These are phyloP conservation scores for Pissodes strobi DNA, from an alignment of 1,140 invertebrate species.

Conservation along the genomic window DNA sequence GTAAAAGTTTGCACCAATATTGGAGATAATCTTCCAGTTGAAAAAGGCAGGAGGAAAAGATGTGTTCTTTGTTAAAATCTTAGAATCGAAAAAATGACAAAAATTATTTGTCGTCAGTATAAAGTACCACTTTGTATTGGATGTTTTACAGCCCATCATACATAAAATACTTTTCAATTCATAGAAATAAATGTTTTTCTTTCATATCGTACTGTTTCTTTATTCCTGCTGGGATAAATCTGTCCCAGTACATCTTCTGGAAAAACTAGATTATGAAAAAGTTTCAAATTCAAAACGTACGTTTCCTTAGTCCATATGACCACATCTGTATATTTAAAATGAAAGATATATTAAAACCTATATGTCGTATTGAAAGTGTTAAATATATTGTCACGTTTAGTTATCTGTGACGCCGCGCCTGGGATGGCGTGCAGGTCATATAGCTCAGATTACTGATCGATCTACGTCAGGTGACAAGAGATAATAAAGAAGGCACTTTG, in stretches of 20 bases:
- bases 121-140: no score
- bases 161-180: neutral
- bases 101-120: neutral
- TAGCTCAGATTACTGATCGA: no score
- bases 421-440: no score
- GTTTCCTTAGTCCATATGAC: no score
- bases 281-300: neutral
- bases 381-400: no score
- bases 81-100: neutral
- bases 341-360: no score
- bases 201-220: conserved; percentile 15
- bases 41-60: neutral
- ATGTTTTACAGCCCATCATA: neutral
- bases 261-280: no score
- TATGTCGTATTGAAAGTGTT: no score
- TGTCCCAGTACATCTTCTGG: neutral
- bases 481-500: no score
- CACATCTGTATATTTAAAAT: no score
- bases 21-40: neutral
- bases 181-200: neutral
- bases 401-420: no score
- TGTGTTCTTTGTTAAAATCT: neutral
- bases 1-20: neutral
- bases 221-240: neutral
- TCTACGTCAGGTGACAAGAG: no score